phyloP scores from a whole-genome alignment of 2,113 vertebrate species.

The Hemicordylus capensis region DNA sequence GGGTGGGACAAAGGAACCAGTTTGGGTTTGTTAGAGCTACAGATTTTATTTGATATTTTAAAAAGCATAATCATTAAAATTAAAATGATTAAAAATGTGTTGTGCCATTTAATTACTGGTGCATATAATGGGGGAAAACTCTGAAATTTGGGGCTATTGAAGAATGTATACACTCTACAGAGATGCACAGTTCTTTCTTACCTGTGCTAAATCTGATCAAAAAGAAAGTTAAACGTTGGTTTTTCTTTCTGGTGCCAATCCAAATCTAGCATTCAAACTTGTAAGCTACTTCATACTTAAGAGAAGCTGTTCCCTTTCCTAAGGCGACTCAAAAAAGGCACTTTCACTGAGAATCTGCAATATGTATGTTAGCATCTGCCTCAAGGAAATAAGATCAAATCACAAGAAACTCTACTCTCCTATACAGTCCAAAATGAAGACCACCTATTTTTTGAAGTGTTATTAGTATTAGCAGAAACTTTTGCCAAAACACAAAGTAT shows the following conservation, averaged over 20 bases:
- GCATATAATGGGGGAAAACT: background rate
- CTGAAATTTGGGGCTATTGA: background rate
- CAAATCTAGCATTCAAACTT: background rate
- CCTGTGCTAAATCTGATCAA: background rate
- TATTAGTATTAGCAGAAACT: background rate
- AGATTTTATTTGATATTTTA: too few relatives aligned
- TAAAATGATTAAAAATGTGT: too few relatives aligned
- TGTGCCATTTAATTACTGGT: too few relatives aligned
- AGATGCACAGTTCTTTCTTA: background rate
- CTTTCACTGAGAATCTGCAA: background rate
- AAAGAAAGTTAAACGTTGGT: background rate
- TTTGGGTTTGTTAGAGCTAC: background rate
- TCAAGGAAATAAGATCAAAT: background rate
- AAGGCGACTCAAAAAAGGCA: background rate
- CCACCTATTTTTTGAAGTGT: constrained; percentile 32
- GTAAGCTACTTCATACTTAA: background rate
- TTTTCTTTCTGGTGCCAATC: background rate
- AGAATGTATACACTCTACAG: background rate
- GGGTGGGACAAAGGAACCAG: background rate
- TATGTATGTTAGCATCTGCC: background rate
- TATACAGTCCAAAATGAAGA: constrained; percentile 31
- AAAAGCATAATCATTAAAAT: too few relatives aligned
- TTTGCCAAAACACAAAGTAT: background rate
- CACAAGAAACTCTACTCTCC: background rate
- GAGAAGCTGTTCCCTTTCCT: background rate